A percentile compares a stretch with the other conserved stretches of the same genome.
Evolutionary conservation across 2,797 vertebrate genomes (phyloP).

Genomic region (Chelon labrosus): DNA sequence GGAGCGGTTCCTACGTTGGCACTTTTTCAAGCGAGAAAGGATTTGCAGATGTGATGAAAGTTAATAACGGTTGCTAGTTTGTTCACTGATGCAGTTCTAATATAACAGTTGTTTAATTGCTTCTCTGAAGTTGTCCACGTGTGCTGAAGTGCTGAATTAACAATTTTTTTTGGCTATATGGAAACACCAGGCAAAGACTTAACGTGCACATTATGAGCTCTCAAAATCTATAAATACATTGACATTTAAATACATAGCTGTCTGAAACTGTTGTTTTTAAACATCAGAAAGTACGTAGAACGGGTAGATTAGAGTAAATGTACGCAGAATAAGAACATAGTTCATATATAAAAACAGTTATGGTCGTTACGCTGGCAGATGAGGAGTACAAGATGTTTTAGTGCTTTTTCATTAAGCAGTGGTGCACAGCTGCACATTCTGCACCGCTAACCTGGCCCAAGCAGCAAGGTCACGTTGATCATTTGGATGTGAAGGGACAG

Average conservation of each 20-base stretch:
- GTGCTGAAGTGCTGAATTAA: background rate
- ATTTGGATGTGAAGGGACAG: constrained; percentile 36
- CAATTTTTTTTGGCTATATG: too few relatives aligned
- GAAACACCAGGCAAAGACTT: too few relatives aligned
- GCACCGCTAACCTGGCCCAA: constrained; percentile 22
- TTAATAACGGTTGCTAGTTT: background rate
- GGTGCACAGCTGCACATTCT: background rate
- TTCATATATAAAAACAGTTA: background rate
- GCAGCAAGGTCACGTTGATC: constrained; percentile 37
- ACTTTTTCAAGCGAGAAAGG: background rate
- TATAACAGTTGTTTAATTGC: background rate
- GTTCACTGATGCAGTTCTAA: constrained; percentile 4
- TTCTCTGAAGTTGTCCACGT: background rate
- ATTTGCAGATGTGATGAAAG: too few relatives aligned
- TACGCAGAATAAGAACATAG: too few relatives aligned
- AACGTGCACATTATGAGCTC: too few relatives aligned
- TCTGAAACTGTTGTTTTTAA: background rate
- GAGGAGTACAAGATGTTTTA: constrained; percentile 15
- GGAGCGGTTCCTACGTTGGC: background rate
- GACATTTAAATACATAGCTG: background rate
- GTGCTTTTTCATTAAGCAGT: constrained; percentile 44
- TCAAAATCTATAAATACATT: too few relatives aligned
- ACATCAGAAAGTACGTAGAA: background rate
- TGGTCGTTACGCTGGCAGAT: background rate
- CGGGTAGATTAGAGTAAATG: background rate